phyloP scores from a whole-genome alignment of 2,797 vertebrate genomes.

The Epinephelus coioides region DNA sequence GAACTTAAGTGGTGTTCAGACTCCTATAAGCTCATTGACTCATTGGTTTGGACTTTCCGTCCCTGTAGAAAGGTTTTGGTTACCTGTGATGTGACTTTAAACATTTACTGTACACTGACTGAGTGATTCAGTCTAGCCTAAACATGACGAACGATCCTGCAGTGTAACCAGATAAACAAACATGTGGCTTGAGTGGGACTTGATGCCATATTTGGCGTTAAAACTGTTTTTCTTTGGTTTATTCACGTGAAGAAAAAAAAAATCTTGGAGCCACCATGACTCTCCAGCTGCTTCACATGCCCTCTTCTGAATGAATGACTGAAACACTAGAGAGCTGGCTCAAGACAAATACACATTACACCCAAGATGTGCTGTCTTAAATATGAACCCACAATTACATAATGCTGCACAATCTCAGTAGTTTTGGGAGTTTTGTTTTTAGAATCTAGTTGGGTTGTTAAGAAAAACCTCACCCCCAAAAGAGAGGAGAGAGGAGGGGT shows the following conservation, averaged over 20 bases:
- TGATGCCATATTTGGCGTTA: neutral
- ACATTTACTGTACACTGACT: neutral
- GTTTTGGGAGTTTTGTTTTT: constrained; percentile 43
- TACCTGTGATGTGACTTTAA: constrained; percentile 1
- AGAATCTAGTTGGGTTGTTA: constrained; percentile 33
- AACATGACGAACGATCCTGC: constrained; percentile 5
- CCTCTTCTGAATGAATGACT: neutral
- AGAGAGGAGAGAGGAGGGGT: constrained; percentile 20
- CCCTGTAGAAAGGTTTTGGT: neutral
- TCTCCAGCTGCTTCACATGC: constrained; percentile 3
- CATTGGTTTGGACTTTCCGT: neutral
- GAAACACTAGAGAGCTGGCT: constrained; percentile 17
- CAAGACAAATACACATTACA: constrained; percentile 39
- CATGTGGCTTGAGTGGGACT: constrained; percentile 13
- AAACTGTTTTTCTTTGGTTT: constrained; percentile 15
- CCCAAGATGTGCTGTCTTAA: constrained; percentile 46
- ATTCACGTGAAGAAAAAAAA: constrained; percentile 6
- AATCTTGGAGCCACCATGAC: neutral
- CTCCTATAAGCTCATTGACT: neutral
- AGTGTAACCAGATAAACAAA: constrained; percentile 34
- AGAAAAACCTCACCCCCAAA: constrained; percentile 50
- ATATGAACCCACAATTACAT: constrained; percentile 18
- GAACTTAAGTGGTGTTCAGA: neutral
- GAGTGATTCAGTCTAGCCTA: constrained; percentile 2
- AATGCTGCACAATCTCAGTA: constrained; percentile 39